Conservation (phyloP, 2,888 invertebrate species). For the Trachelus stipa region DNA sequence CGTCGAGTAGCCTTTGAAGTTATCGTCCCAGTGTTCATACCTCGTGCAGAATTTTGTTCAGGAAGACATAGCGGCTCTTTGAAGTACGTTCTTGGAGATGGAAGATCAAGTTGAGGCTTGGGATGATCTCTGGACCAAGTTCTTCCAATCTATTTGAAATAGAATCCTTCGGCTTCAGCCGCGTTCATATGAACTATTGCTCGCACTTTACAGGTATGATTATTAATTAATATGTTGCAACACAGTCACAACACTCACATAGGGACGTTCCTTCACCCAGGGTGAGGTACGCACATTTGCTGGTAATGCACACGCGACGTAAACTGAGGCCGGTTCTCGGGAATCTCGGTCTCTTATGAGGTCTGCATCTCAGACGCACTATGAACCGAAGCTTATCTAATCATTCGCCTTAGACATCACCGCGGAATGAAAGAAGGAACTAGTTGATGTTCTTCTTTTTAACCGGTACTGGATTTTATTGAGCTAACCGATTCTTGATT, state of each 20-base stretch:
- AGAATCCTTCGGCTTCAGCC: neutral
- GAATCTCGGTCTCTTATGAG: conserved; percentile 61
- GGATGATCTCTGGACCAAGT: neutral
- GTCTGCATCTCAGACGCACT: conserved; percentile 61
- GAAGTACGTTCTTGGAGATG: neutral
- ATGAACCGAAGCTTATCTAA: conserved; percentile 65
- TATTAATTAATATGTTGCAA: neutral
- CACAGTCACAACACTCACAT: conserved; percentile 9
- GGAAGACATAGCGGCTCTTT: neutral
- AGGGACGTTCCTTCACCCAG: neutral
- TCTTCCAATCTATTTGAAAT: neutral
- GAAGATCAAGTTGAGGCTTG: neutral
- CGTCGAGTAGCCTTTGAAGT: neutral
- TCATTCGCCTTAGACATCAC: conserved; percentile 49
- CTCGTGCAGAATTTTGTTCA: neutral
- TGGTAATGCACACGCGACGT: conserved; percentile 50
- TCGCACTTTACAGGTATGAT: neutral
- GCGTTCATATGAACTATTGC: neutral
- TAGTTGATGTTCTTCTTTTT: conserved; percentile 22
- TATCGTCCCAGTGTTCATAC: too few relatives aligned
- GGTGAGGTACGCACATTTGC: conserved; percentile 32
- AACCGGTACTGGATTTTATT: neutral
- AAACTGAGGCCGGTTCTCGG: conserved; percentile 53
- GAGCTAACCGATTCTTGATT: neutral
- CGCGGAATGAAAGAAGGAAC: conserved; percentile 44